A percentile compares a stretch with the other conserved stretches of the same genome.
Conservation (phyloP, 2,888 invertebrate genomes). For the Aspidapion aeneum region DNA sequence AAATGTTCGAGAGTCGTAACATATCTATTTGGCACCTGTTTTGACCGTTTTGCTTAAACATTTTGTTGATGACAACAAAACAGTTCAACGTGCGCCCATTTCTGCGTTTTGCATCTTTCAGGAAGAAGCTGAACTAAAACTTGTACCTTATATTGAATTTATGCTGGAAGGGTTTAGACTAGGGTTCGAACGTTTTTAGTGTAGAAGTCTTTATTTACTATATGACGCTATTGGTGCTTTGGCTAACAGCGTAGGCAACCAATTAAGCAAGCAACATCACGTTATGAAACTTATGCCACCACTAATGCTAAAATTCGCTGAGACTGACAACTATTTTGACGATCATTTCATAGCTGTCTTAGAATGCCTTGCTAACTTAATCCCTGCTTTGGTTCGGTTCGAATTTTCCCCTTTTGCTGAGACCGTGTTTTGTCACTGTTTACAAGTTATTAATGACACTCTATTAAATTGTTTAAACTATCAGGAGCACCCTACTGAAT, state of each 20-base stretch:
- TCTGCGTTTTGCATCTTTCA: conserved; percentile 76
- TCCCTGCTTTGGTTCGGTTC: conserved; percentile 70
- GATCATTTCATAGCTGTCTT: conserved; percentile 65
- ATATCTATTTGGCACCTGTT: conserved; percentile 62
- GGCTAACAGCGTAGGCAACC: conserved; percentile 69
- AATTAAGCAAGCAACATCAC: conserved; percentile 64
- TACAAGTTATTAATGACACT: conserved; percentile 65
- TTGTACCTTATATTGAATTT: conserved; percentile 67
- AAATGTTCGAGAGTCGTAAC: conserved; percentile 69
- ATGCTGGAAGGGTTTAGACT: conserved; percentile 63
- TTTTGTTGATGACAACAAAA: conserved; percentile 69
- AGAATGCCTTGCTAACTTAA: conserved; percentile 73
- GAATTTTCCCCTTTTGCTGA: conserved; percentile 72
- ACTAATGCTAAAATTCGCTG: conserved; percentile 68
- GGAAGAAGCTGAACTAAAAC: conserved; percentile 70
- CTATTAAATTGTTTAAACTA: conserved; percentile 60
- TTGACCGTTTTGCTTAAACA: conserved; percentile 66
- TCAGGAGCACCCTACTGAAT: conserved; percentile 60
- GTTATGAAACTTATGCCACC: conserved; percentile 69
- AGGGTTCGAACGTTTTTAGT: conserved; percentile 65
- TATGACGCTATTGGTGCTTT: conserved; percentile 77
- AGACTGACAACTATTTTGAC: conserved; percentile 68
- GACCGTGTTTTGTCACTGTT: conserved; percentile 65
- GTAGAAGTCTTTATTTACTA: conserved; percentile 68
- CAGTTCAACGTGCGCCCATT: conserved; percentile 75